Evolutionary conservation across 1,140 invertebrate genomes (phyloP), one percentile per base, ranked within the genome.

Genomic region (Venturia canescens): DNA sequence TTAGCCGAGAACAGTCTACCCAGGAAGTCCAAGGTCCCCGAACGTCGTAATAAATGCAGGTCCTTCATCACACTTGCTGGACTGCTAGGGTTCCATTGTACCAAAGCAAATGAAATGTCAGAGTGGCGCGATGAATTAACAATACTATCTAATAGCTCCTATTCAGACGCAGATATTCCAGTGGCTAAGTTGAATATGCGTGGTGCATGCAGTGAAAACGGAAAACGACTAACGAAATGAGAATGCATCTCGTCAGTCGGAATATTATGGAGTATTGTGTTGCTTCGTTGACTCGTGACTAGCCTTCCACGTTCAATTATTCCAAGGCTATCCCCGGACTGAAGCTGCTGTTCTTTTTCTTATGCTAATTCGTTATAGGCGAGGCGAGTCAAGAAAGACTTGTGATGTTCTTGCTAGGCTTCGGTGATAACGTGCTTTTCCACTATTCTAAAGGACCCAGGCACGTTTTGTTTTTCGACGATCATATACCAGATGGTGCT

Each of bases 121-220:
- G n/a, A n/a, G 85, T 80, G 83, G 80, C 88, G 88, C 86, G 84
- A 88, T 86, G 85, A 89, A 89, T 89, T 89, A 90, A 90, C 88
- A 89, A 88, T 89, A 88, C 87, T 87, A 89, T 89, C 88, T 88
- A 88, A 89, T 88, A 84, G 84, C 82, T 27, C 18, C 71, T 86
- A 82, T 78, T 89, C 84, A 86, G 85, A 84, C 78, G 80, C 84
- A 86, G 86, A 86, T 29, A 69, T 69, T 69, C 29, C 29, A 69
- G 6, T 82, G 79, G 86, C 72, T 83, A 78, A 34, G 77, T 71
- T 21, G n/a, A 77, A 60, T 69, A 31, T 69, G 31, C n/a, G 29
- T 63, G 31, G 15, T 31, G 13, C 27, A 13, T 4, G 21, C 38
- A 34, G 27, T 18, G 15, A 11, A 31, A 69, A 69, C 13, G 66